Base-by-base conservation (phyloP, 2,888 invertebrate genomes). In the Diarsia dahlii region DNA sequence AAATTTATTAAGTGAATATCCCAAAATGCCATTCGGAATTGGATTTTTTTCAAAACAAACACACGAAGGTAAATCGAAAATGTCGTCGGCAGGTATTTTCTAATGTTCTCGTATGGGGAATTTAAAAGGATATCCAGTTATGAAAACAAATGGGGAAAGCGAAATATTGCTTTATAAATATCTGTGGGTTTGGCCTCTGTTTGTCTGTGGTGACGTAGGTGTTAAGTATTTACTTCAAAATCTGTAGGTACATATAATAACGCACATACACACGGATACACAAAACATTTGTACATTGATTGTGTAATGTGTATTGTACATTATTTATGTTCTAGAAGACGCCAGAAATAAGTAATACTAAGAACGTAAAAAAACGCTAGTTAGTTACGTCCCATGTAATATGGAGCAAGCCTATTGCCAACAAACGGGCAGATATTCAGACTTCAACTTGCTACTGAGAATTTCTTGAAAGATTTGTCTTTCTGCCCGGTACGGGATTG, bases 1-100 rank as follows among this genome's bases (percentile, higher is more conserved):
- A 85, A 77, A 81, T 87, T 81, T 86, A 86, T 87, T 83, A 84
- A 83, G 81, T 82, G 84, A 83, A 86, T 76, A 81, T 77, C 76
- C 78, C 71, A 48, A 77, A 83, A 86, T 80, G 74, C 75, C 69
- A 58, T 56, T 64, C 65, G 68, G 71, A 80, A 80, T 79, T 80
- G 82, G 70, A 39, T 76, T 75, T 82, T 74, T 76, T 62, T 50
- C 45, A 58, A 81, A 80, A 73, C 71, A 75, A 77, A 84, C 82
- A 79, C 75, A 34, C 50, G 69, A 48, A 66, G 72, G 69, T 81
- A 75, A 75, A 84, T 77, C 73, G 73, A 75, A 82, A 77, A 74
- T 71, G 84, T 80, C 76, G 52, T 63, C 15, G 45, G 66, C 84
- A 84, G 82, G 71, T 69, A 73, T 39, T 75, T 15, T 54, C n/a